Evolutionary conservation across 2,797 vertebrate genomes (phyloP).

Genomic region (Urocyon cinereoargenteus): DNA sequence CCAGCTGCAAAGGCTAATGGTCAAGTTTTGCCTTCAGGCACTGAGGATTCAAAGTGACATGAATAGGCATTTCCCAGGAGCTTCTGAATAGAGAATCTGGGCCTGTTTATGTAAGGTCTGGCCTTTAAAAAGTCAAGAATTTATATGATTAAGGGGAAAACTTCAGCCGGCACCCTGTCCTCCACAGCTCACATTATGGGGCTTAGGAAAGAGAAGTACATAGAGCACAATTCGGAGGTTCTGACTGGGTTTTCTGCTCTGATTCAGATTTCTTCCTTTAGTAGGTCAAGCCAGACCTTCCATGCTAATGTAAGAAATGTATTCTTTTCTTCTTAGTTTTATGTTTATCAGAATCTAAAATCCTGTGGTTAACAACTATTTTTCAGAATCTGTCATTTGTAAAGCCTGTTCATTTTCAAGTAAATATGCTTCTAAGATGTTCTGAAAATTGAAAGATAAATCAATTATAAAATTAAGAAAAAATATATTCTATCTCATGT

Average conservation of each 20-base stretch:
- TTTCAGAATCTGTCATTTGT: conserved; percentile 12
- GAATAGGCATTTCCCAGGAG: conserved; percentile 70
- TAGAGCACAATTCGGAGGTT: conserved; percentile 47
- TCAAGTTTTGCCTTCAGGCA: conserved; percentile 68
- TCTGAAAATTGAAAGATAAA: conserved; percentile 41
- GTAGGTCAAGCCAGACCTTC: conserved; percentile 80
- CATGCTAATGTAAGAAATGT: conserved; percentile 80
- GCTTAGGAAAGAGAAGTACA: background rate
- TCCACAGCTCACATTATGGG: background rate
- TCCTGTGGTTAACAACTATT: background rate
- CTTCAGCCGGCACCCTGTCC: background rate
- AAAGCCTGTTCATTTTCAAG: background rate
- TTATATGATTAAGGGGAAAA: conserved; percentile 58
- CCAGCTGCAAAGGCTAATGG: conserved; percentile 65
- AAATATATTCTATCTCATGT: conserved; percentile 32
- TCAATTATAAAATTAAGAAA: conserved; percentile 54
- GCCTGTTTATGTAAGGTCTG: conserved; percentile 65
- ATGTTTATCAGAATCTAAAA: conserved; percentile 57
- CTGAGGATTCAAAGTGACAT: conserved; percentile 23
- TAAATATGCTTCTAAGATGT: background rate
- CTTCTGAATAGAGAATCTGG: conserved; percentile 68
- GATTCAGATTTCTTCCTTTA: conserved; percentile 68
- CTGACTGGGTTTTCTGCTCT: conserved; percentile 27
- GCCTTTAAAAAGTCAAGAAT: conserved; percentile 61
- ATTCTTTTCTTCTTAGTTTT: conserved; percentile 61